These are phyloP conservation scores for Nasonia longicornis DNA, from an alignment of 1,140 invertebrate species.

Conservation along the genomic window DNA sequence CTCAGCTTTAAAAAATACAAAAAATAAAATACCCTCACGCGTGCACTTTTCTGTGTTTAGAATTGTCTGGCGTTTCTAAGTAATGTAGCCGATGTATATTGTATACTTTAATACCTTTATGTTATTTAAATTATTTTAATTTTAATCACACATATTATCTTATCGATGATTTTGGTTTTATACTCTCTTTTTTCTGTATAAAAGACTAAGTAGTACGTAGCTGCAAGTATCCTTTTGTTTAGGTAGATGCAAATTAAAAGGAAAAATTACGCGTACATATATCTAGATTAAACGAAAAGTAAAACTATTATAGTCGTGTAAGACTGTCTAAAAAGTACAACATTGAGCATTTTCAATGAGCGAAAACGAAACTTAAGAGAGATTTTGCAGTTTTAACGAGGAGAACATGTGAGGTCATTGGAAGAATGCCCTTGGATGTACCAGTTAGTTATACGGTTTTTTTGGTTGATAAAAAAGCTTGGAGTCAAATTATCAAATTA, in stretches of 20 bases:
- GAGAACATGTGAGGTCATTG: background rate
- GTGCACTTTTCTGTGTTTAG: slow-evolving; percentile 31
- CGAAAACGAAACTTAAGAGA: slow-evolving; percentile 19
- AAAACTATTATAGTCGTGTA: slow-evolving; percentile 29
- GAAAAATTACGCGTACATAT: background rate
- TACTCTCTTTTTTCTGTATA: slow-evolving; percentile 21
- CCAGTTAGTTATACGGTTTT: background rate
- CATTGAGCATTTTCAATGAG: slow-evolving; percentile 38
- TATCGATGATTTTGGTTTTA: slow-evolving; percentile 16
- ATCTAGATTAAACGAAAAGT: slow-evolving; percentile 2
- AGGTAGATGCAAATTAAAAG: background rate
- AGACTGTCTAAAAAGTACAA: slow-evolving; percentile 47
- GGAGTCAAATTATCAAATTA: slow-evolving; percentile 6
- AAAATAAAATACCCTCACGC: slow-evolving; percentile 42
- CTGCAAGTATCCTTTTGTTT: slow-evolving; percentile 2
- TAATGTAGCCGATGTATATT: slow-evolving; percentile 10
- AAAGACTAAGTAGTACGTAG: slow-evolving; percentile 19
- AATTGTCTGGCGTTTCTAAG: slow-evolving; percentile 5
- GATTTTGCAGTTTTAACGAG: slow-evolving; percentile 23
- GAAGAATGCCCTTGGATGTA: slow-evolving; percentile 21
- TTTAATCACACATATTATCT: slow-evolving; percentile 9
- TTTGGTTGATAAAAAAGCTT: slow-evolving; percentile 8
- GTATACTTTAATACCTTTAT: slow-evolving; percentile 32
- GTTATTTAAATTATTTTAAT: slow-evolving; percentile 26
- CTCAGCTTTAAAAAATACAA: slow-evolving; percentile 52